phyloP scores from a whole-genome alignment of 2,797 vertebrate genomes.

The Nothura maculosa region DNA sequence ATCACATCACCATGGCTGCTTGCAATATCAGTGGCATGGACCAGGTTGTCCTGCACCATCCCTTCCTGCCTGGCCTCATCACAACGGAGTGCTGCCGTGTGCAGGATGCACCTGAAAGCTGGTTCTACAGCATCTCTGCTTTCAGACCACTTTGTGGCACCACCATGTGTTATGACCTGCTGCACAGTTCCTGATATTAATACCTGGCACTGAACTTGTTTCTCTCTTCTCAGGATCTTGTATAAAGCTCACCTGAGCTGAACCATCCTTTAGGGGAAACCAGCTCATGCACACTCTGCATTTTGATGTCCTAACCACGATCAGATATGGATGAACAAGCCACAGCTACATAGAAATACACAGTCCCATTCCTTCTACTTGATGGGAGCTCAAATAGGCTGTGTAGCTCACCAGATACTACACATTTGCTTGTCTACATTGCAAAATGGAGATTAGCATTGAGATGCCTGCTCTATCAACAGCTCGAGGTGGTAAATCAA shows the following conservation, averaged over 20 bases:
- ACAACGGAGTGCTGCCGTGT: neutral
- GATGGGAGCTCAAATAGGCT: neutral
- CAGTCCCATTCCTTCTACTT: neutral
- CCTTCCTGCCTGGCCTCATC: neutral
- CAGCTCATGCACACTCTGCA: neutral
- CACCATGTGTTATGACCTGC: neutral
- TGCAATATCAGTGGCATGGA: neutral
- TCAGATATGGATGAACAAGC: accelerated
- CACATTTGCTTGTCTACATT: neutral
- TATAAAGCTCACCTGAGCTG: neutral
- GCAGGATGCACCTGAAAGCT: accelerated
- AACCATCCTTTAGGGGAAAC: neutral
- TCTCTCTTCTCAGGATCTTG: neutral
- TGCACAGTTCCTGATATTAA: neutral
- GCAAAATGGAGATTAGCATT: neutral
- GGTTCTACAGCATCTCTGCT: neutral
- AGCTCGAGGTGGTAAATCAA: neutral
- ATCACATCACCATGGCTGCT: neutral
- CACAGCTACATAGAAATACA: neutral
- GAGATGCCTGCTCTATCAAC: neutral
- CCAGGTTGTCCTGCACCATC: neutral
- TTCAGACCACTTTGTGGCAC: neutral
- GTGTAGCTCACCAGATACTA: neutral
- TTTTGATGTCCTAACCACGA: accelerated
- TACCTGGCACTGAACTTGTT: neutral